A percentile compares a stretch with the other conserved stretches of the same genome.
Evolutionary conservation across 2,888 invertebrate species (phyloP).

Genomic region (Pycnomerus fuliginosus): DNA sequence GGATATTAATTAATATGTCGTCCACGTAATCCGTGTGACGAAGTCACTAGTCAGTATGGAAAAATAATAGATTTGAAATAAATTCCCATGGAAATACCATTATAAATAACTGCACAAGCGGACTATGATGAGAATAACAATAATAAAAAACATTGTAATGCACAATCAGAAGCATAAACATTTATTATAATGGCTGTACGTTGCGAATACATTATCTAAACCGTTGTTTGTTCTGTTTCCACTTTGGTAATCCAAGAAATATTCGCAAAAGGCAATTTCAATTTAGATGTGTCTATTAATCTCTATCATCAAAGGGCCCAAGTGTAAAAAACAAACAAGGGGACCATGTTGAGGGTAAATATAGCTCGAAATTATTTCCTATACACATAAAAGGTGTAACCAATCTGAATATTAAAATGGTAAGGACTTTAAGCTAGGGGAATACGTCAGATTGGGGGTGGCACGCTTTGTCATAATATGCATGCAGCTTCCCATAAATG

Average conservation of each 20-base stretch:
- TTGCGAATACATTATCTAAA: slow-evolving; percentile 34
- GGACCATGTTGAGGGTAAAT: slow-evolving; percentile 44
- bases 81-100: slow-evolving; percentile 45
- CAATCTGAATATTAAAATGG: slow-evolving; percentile 55
- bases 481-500: slow-evolving; percentile 53
- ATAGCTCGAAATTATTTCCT: slow-evolving; percentile 53
- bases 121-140: slow-evolving; percentile 40
- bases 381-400: slow-evolving; percentile 55
- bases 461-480: slow-evolving; percentile 49
- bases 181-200: slow-evolving; percentile 40
- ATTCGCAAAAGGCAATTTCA: slow-evolving; percentile 35
- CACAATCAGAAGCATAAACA: slow-evolving; percentile 38
- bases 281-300: slow-evolving; percentile 45
- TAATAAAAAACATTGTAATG: slow-evolving; percentile 42
- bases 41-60: too few relatives aligned
- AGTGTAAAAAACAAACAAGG: slow-evolving; percentile 55
- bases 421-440: slow-evolving; percentile 28
- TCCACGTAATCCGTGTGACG: too few relatives aligned
- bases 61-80: too few relatives aligned
- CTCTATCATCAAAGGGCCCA: slow-evolving; percentile 50
- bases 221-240: slow-evolving; percentile 8
- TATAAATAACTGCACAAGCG: slow-evolving; percentile 44
- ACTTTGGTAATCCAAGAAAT: slow-evolving; percentile 7
- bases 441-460: slow-evolving; percentile 25
- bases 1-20: too few relatives aligned